Conservation (phyloP, 1,140 invertebrate genomes). For the Orussus abietinus region DNA sequence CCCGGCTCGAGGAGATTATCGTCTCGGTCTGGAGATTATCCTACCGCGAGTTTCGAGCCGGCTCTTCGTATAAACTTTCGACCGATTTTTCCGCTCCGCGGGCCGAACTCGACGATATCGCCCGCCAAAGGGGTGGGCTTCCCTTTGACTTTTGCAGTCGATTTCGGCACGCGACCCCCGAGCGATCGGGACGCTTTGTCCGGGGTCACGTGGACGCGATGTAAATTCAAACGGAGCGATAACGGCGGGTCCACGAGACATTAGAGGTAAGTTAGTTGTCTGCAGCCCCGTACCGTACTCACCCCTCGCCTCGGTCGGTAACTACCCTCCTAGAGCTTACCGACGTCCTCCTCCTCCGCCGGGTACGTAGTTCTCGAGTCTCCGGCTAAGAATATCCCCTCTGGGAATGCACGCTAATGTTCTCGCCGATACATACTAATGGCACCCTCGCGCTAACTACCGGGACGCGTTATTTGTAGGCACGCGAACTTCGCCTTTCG, state of each 20-base stretch:
- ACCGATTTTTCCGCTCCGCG: too few relatives aligned
- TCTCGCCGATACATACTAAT: constrained; percentile 25
- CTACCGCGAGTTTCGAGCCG: not conserved
- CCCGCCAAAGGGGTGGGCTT: not conserved
- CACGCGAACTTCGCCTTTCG: too few relatives aligned
- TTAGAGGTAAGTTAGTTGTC: constrained; percentile 41
- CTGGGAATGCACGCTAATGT: constrained; percentile 24
- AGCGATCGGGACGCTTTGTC: too few relatives aligned
- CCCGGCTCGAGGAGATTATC: constrained; percentile 2
- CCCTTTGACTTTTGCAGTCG: too few relatives aligned
- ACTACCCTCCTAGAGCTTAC: constrained; percentile 28
- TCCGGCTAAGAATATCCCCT: constrained; percentile 29
- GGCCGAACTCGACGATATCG: not conserved
- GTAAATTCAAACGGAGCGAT: constrained; percentile 32
- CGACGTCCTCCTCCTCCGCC: constrained; percentile 32
- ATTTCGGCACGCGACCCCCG: too few relatives aligned
- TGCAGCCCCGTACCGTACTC: constrained; percentile 24
- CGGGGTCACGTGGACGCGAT: constrained; percentile 19
- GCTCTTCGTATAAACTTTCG: too few relatives aligned
- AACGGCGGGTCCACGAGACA: constrained; percentile 39
- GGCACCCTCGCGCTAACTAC: constrained; percentile 18
- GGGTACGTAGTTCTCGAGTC: too few relatives aligned
- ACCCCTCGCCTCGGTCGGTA: constrained; percentile 23
- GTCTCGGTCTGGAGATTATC: constrained; percentile 4
- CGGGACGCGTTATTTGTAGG: constrained; percentile 12